Evolutionary conservation across 2,888 invertebrate genomes (phyloP), one percentile per base, ranked within the genome.

Genomic region (Xylophagus ater): DNA sequence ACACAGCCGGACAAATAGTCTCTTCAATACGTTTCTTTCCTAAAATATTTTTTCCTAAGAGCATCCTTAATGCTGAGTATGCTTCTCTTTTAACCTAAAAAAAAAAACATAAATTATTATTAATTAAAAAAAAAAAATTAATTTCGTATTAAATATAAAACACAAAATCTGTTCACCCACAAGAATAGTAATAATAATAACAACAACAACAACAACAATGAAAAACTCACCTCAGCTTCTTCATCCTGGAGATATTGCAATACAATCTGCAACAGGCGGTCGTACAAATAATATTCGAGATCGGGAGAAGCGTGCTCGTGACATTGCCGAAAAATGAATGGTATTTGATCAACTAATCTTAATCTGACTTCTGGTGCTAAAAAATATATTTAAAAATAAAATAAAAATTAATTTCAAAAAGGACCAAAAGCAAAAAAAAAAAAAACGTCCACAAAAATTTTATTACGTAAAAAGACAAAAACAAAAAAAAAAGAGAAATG

Each of bases 191-290:
- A 23, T 5, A 23, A 14, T 33, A 23, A 14, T 17, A 33, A 21
- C 6, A 33, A 21, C 5, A 20, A 13, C 33, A 33, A 14, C 33
- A 33, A 33, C 23, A 33, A 21, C 33, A 21, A 23, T 5, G 12
- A 17, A n/a, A 7, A 32, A 32, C 30, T 15, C 40, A 42, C 42
- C 32, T 37, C 26, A 32, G 25, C 14, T 24, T 42, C 35, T 2
- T 28, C 34, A 37, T 45, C 45, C 17, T 36, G 30, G 14, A 42
- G 28, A 20, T 41, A 45, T 31, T 45, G 21, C 14, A 45, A 19
- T 29, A 45, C 9, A 23, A 44, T 44, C 29, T 44, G 35, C 38
- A 42, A 42, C 38, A 46, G 37, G 39, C 42, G 40, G 37, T 44
- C 46, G 37, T 40, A 35, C 8, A 46, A 30, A 37, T 42, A 40